Conservation (phyloP, 2,113 vertebrate species). For the Ictidomys tridecemlineatus region DNA sequence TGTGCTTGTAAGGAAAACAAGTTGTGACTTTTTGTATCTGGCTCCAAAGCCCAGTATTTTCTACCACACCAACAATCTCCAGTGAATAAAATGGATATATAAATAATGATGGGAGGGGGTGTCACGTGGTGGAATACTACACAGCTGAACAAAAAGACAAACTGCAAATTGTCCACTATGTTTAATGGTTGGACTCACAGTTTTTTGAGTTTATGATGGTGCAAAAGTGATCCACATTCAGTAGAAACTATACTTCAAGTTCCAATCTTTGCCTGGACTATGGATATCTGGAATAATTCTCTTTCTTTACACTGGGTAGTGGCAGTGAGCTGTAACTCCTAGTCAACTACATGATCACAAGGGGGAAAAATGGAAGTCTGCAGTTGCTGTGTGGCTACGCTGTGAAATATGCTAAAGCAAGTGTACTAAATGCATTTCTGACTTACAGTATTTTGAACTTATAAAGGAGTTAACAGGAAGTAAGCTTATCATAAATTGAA, state of each 20-base stretch:
- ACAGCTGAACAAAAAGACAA: not conserved
- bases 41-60: not conserved
- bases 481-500: too few relatives aligned
- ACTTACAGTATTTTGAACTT: not conserved
- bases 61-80: not conserved
- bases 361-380: not conserved
- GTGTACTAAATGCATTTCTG: not conserved
- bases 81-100: not conserved
- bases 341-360: not conserved
- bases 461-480: not conserved
- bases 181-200: not conserved
- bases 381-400: fast-evolving
- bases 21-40: not conserved
- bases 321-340: not conserved
- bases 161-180: not conserved
- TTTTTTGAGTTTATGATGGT: not conserved
- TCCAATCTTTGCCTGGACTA: not conserved
- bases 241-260: not conserved
- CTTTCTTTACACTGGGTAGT: not conserved
- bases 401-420: not conserved
- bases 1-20: not conserved
- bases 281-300: not conserved
- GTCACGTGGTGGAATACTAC: not conserved
- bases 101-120: not conserved
- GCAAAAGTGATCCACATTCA: not conserved